These are phyloP conservation scores for Saturnia japonica DNA, from an alignment of 2,888 invertebrate species.

Conservation along the genomic window DNA sequence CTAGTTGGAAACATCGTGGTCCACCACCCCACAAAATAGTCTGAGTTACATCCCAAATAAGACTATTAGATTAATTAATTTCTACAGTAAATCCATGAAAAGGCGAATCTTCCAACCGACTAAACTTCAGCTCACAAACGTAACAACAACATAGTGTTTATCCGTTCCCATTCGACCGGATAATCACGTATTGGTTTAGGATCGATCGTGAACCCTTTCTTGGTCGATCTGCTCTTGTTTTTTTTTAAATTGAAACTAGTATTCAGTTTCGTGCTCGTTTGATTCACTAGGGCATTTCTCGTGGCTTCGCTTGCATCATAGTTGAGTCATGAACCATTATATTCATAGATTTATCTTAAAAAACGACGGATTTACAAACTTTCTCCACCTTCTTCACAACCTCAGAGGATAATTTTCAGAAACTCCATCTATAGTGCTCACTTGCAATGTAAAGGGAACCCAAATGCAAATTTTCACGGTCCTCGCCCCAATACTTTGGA, in stretches of 20 bases:
- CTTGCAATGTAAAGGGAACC: too few species aligned
- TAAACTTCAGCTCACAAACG: conserved; percentile 7
- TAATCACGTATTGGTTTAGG: conserved; percentile 11
- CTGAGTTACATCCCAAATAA: background rate
- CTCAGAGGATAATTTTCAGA: too few species aligned
- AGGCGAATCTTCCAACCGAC: conserved; percentile 3
- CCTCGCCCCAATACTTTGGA: too few species aligned
- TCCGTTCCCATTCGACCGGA: background rate
- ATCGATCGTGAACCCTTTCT: conserved; percentile 2
- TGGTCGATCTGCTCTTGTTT: background rate
- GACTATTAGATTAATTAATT: background rate
- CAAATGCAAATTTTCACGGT: too few species aligned
- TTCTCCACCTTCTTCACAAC: too few species aligned
- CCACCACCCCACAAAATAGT: background rate
- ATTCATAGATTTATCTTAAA: too few species aligned
- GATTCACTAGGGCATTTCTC: background rate
- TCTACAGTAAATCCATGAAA: background rate
- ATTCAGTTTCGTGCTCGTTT: background rate
- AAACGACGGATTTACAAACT: too few species aligned
- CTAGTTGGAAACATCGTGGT: too few species aligned
- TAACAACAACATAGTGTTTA: conserved; percentile 5
- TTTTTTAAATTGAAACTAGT: background rate
- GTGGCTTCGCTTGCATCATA: too few species aligned
- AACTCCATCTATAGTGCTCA: too few species aligned
- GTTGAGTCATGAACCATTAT: too few species aligned